Evolutionary conservation across 2,113 vertebrate genomes (phyloP), one percentile per base, ranked within the genome.

Genomic region (Plecturocebus donacophilus): DNA sequence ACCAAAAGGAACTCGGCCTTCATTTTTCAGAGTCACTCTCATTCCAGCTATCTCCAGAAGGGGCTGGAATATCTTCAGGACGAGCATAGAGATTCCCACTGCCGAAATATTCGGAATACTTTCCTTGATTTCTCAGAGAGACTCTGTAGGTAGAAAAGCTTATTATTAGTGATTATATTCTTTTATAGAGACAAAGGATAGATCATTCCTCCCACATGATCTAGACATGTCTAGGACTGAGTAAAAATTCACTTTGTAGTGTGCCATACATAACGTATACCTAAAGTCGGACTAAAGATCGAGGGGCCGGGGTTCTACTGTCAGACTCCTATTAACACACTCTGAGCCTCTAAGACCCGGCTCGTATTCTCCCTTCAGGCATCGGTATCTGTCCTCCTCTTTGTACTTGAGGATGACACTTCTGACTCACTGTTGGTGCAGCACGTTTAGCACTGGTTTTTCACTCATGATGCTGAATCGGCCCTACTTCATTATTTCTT

Each of bases 101-200:
- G 99, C 19, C 99, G 99, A 98, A 99, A 99, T 97, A 99, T 99
- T 94, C 99, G 99, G 98, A 99, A 99, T 21, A 99, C 99, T 79
- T 99, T 99, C 98, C 99, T 99, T 91, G 99, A 99, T 66, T 99
- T 99, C 97, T 99, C 99, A 0, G 98, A 99, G 71, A 99, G 99
- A 54, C 98, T 99, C 99, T 99, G 93, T 0, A 70, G 38, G 27
- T 23, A 96, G 61, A 96, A 95, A 96, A 95, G 75, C 35, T 83
- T 30, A 91, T 91, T 79, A 79, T 95, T 71, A 97, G 91, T 90
- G 45, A 96, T 73, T 82, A 90, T 66, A 87, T 73, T 87, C 23
- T 87, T 68, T 76, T 76, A 92, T 1, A 89, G 82, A 95, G 68
- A 95, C 9, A 85, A 96, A 92, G 80, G 61, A 30, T 11, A 76